A percentile compares a stretch with the other conserved stretches of the same genome.
phyloP scores from a whole-genome alignment of 2,888 invertebrate species.

The Lepetodrilus schrolli region DNA sequence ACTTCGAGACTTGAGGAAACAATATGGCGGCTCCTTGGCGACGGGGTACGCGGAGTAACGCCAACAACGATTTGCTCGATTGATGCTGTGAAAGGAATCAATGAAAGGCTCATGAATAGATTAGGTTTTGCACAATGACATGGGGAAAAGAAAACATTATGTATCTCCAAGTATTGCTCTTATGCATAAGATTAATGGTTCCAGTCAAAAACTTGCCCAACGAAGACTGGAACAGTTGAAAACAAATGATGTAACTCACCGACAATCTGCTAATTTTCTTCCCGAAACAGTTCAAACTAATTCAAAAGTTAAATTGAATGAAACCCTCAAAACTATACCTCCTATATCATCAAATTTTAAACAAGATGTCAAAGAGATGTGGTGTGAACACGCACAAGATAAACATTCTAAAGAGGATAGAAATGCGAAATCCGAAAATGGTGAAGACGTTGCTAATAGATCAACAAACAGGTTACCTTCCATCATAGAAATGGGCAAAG shows the following conservation, averaged over 20 bases:
- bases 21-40: conserved; percentile 65
- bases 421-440: neutral
- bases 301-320: conserved; percentile 44
- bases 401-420: neutral
- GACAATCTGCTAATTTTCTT: too few species aligned
- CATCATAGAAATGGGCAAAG: conserved; percentile 34
- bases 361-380: neutral
- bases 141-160: conserved; percentile 57
- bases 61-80: conserved; percentile 16
- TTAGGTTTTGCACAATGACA: conserved; percentile 44
- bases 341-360: conserved; percentile 24
- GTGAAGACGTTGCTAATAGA: neutral
- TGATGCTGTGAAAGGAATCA: neutral
- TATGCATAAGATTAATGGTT: conserved; percentile 57
- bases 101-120: conserved; percentile 6
- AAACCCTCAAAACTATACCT: conserved; percentile 54
- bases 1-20: conserved; percentile 42
- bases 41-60: conserved; percentile 42
- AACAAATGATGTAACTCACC: conserved; percentile 50
- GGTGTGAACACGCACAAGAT: neutral
- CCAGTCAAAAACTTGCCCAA: conserved; percentile 57
- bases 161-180: conserved; percentile 49
- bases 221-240: conserved; percentile 48
- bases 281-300: conserved; percentile 57
- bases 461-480: neutral